Conservation (phyloP, 2,113 vertebrate genomes). For the Bos indicus region DNA sequence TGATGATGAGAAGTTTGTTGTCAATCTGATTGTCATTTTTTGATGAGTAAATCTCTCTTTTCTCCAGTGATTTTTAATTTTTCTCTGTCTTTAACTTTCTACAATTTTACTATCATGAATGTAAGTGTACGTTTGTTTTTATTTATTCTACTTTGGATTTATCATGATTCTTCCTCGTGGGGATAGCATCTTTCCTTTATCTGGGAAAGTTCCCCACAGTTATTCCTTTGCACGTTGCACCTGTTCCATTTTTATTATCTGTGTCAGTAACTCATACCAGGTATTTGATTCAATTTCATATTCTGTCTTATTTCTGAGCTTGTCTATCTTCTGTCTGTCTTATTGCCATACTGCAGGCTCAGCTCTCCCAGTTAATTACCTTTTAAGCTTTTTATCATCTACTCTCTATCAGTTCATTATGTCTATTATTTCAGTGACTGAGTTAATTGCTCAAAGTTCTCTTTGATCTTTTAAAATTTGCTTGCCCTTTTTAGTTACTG, state of each 20-base stretch:
- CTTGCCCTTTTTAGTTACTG: neutral
- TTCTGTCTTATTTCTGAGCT: neutral
- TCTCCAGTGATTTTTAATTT: neutral
- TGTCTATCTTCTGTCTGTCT: neutral
- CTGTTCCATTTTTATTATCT: neutral
- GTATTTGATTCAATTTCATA: neutral
- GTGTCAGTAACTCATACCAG: neutral
- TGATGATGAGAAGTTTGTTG: neutral
- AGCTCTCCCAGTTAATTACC: neutral
- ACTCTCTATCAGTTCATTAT: neutral
- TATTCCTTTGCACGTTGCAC: neutral
- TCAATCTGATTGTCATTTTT: neutral
- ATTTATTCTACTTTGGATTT: neutral
- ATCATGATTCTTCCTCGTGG: neutral
- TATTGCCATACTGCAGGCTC: neutral
- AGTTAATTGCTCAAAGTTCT: neutral
- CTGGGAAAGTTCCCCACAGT: neutral
- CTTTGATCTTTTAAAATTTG: neutral
- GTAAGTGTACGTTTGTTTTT: neutral
- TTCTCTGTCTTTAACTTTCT: neutral
- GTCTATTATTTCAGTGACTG: neutral
- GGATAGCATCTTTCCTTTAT: neutral
- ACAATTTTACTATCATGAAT: neutral
- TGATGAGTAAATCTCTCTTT: neutral
- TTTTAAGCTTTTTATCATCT: neutral